Conservation (phyloP, 2,113 vertebrate species). For the Corythaeola cristata region DNA sequence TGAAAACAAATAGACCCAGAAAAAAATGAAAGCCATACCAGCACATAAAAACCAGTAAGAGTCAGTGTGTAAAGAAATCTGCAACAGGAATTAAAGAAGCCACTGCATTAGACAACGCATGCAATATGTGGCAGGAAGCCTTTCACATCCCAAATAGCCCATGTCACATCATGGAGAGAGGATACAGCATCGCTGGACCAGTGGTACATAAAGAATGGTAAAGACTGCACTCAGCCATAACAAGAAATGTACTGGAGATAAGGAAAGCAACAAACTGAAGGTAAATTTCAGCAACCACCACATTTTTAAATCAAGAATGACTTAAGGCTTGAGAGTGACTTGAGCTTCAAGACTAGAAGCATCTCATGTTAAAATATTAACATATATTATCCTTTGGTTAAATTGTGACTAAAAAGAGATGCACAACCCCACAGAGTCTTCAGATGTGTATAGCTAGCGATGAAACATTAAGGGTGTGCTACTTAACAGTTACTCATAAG, state of each 20-base stretch:
- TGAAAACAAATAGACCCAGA: neutral
- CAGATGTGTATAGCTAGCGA: neutral
- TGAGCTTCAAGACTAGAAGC: neutral
- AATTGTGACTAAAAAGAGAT: neutral
- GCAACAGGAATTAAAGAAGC: neutral
- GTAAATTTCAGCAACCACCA: neutral
- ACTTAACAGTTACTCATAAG: neutral
- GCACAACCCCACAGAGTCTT: neutral
- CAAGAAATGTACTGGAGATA: neutral
- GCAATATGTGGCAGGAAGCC: rapidly evolving
- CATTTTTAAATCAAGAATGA: neutral
- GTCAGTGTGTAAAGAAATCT: neutral
- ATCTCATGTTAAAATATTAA: neutral
- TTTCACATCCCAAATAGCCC: neutral
- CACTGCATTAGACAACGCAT: neutral
- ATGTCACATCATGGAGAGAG: neutral
- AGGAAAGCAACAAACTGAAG: neutral
- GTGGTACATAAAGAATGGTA: neutral
- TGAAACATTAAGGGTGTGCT: neutral
- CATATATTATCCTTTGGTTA: neutral
- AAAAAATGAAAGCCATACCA: neutral
- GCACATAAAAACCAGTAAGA: neutral
- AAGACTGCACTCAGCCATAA: neutral
- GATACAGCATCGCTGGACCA: neutral
- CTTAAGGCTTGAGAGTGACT: neutral